Base-by-base conservation (phyloP, 2,888 invertebrate genomes). In the Eupithecia subfuscata region DNA sequence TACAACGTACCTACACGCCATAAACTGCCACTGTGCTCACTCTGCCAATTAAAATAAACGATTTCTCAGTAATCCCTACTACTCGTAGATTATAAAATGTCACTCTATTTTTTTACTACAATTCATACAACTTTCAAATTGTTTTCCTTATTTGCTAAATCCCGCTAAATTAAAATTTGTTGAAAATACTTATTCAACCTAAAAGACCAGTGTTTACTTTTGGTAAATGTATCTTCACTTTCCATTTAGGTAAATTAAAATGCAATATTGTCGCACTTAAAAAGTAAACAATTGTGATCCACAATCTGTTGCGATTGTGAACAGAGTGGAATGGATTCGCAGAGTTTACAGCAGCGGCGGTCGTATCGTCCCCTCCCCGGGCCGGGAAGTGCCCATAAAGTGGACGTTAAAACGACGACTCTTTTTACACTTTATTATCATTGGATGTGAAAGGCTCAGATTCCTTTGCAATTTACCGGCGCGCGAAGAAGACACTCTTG, bases 361-460 rank as follows among this genome's bases (percentile, higher is more conserved):
- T 86, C 87, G 87, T 92, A 91, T 91, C 91, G 91, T 88, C 40
- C 40, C 34, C 5, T 34, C 34, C 7, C 9, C 40, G 8, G 1
- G 37, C 40, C 40, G 48, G 90, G 90, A 94, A 94, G 92, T 90
- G 89, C 88, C 92, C 91, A 93, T 95, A 95, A 94, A 95, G 91
- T 88, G 90, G 87, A 90, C 94, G 92, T 94, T 94, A 94, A 94
- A 95, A 89, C 90, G 93, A 90, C 90, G 91, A 94, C 90, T 93
- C 94, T 95, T 95, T 94, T 94, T 94, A 95, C 92, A 92, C 91
- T 95, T 95, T 95, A 94, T 95, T 95, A 93, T 95, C 92, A 95
- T 95, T 95, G 94, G 92, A 93, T 94, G 93, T 92, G 93, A 94
- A 89, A 84, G 89, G 92, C 92, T 93, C 93, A 93, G 94, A 95